Percentiles rank a stretch among this genome's conserved stretches.
Evolutionary conservation across 2,888 invertebrate species (phyloP).

Genomic region (Anagyrus pseudococci): DNA sequence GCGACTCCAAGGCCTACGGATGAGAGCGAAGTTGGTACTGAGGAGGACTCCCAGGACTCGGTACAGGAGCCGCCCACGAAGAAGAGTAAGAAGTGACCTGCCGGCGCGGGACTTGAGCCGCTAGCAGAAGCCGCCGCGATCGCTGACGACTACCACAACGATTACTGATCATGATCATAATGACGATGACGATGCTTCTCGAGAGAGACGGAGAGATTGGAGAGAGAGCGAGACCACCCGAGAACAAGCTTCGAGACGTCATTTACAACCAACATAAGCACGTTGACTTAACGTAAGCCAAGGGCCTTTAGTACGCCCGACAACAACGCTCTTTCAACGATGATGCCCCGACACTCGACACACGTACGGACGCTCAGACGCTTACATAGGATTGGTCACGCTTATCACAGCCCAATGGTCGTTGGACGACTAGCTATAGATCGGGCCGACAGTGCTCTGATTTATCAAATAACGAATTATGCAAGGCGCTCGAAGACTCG

Average conservation of each 20-base stretch:
- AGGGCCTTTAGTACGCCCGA: background rate
- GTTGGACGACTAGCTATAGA: too few species aligned
- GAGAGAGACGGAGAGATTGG: background rate
- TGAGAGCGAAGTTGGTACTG: conserved; percentile 52
- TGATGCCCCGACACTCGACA: background rate
- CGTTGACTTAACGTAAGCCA: too few species aligned
- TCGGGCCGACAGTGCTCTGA: too few species aligned
- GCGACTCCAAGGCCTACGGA: conserved; percentile 57
- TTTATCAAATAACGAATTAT: too few species aligned
- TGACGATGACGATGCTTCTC: background rate
- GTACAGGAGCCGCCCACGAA: conserved; percentile 64
- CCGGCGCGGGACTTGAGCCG: background rate
- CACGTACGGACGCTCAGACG: too few species aligned
- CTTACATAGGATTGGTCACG: too few species aligned
- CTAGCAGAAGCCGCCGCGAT: conserved; percentile 5
- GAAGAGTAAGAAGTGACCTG: conserved; percentile 67
- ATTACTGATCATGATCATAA: background rate
- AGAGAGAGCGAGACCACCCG: background rate
- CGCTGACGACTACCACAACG: conserved; percentile 2
- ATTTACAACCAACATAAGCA: too few species aligned
- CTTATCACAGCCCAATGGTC: too few species aligned
- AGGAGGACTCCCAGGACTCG: conserved; percentile 53
- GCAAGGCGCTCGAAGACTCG: background rate
- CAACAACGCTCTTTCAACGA: background rate
- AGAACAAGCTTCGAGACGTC: background rate